Percentiles rank a stretch among this genome's conserved stretches.
These are phyloP conservation scores for Esox masquinongy DNA, from an alignment of 2,797 vertebrate species.

Conservation along the genomic window DNA sequence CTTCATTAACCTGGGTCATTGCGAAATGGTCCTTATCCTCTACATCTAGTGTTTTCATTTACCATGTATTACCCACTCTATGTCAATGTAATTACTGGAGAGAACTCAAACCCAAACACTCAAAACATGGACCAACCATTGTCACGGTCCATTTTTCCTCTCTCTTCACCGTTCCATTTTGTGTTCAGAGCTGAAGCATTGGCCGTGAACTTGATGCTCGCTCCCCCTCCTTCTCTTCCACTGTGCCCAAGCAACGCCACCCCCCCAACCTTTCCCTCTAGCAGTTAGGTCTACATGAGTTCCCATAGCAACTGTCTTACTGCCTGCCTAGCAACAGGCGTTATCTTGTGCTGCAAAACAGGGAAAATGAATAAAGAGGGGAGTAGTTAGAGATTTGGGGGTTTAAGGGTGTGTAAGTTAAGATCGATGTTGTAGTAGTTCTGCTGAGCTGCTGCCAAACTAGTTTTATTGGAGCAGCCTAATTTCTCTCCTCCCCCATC, in stretches of 20 bases:
- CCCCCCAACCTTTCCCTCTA: slow-evolving; percentile 55
- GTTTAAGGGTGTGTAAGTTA: slow-evolving; percentile 35
- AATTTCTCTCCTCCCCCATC: slow-evolving; percentile 1
- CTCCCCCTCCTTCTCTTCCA: slow-evolving; percentile 56
- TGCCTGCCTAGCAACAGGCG: slow-evolving; percentile 81
- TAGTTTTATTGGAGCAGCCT: slow-evolving; percentile 48
- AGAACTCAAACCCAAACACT: slow-evolving; percentile 22
- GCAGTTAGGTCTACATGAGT: slow-evolving; percentile 73
- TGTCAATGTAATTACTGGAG: slow-evolving; percentile 6
- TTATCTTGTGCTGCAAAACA: slow-evolving; percentile 65
- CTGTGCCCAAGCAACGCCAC: slow-evolving; percentile 38
- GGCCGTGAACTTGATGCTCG: slow-evolving; percentile 67
- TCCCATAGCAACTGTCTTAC: slow-evolving; percentile 79
- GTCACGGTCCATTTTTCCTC: not conserved
- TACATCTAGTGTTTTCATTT: not conserved
- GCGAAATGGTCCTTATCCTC: not conserved
- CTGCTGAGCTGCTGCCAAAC: slow-evolving; percentile 41
- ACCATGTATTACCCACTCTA: not conserved
- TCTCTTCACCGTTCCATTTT: slow-evolving; percentile 28
- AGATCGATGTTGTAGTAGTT: slow-evolving; percentile 14
- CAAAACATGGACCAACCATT: not conserved
- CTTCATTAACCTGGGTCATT: not conserved
- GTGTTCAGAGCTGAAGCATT: slow-evolving; percentile 61
- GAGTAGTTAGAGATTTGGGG: slow-evolving; percentile 27
- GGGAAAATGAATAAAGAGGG: slow-evolving; percentile 20